Evolutionary conservation across 2,113 vertebrate genomes (phyloP).

Genomic region (Ceratotherium simum): DNA sequence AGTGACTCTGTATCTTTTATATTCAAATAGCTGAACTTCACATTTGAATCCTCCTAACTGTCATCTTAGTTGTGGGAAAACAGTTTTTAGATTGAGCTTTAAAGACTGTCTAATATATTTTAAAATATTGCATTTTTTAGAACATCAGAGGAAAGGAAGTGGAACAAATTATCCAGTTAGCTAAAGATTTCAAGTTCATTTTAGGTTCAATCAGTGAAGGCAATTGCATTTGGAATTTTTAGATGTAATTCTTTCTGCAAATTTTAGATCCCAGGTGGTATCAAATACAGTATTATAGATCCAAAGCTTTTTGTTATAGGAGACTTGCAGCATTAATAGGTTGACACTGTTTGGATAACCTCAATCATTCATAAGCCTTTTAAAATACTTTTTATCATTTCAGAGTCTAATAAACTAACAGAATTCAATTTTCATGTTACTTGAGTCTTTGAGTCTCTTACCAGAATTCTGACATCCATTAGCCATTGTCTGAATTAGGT

Average conservation of each 20-base stretch:
- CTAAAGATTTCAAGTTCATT: conserved; percentile 67
- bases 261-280: conserved; percentile 68
- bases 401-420: conserved; percentile 76
- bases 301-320: conserved; percentile 54
- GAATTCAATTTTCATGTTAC: conserved; percentile 74
- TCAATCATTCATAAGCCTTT: conserved; percentile 63
- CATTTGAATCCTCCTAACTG: conserved; percentile 51
- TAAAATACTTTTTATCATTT: conserved; percentile 75
- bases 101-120: conserved; percentile 51
- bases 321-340: conserved; percentile 67
- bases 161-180: conserved; percentile 46
- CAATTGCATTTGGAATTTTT: conserved; percentile 70
- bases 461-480: conserved; percentile 72
- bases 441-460: conserved; percentile 72
- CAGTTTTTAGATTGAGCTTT: conserved; percentile 56
- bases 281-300: conserved; percentile 59
- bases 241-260: conserved; percentile 46
- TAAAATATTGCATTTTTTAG: conserved; percentile 27
- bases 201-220: conserved; percentile 53
- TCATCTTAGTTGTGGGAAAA: conserved; percentile 50
- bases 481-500: conserved; percentile 73
- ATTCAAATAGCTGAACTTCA: conserved; percentile 36
- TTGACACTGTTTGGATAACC: conserved; percentile 69
- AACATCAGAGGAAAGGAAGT: conserved; percentile 47
- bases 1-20: conserved; percentile 38